These are phyloP conservation scores for Artemia sinica DNA, from an alignment of 2,888 invertebrate species.

Conservation along the genomic window DNA sequence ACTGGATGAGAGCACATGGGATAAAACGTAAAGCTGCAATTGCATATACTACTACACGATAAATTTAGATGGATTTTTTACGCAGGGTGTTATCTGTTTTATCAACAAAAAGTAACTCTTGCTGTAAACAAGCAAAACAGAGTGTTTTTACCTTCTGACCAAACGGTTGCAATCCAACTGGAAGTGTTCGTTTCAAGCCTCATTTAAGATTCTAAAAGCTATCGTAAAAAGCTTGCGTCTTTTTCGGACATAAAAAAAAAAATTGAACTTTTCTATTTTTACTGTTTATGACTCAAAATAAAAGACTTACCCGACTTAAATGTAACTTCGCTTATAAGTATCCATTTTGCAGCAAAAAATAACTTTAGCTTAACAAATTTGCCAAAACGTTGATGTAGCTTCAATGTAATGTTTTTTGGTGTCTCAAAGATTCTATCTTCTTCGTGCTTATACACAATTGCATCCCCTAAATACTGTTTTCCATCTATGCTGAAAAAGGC, in stretches of 20 bases:
- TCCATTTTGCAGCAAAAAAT: slow-evolving; percentile 63
- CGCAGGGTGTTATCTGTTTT: too few relatives aligned
- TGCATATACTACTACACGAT: too few relatives aligned
- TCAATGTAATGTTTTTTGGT: slow-evolving; percentile 61
- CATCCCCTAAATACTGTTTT: slow-evolving; percentile 53
- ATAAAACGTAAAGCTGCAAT: too few relatives aligned
- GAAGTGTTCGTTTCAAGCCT: neutral
- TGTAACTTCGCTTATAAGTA: slow-evolving; percentile 71
- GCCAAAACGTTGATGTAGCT: slow-evolving; percentile 61
- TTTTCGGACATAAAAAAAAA: too few relatives aligned
- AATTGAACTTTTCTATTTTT: too few relatives aligned
- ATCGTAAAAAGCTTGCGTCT: neutral
- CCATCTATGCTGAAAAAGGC: slow-evolving; percentile 67
- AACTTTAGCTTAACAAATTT: slow-evolving; percentile 59
- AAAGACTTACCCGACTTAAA: slow-evolving; percentile 54
- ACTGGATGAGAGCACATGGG: too few relatives aligned
- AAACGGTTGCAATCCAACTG: too few relatives aligned
- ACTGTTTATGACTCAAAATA: too few relatives aligned
- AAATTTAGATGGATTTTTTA: too few relatives aligned
- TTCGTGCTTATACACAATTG: slow-evolving; percentile 51
- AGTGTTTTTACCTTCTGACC: too few relatives aligned
- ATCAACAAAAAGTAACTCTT: too few relatives aligned
- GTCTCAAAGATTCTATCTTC: slow-evolving; percentile 61
- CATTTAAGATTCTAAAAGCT: neutral
- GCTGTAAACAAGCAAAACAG: too few relatives aligned